Conservation (phyloP, 2,113 vertebrate genomes). For the Semicossyphus pulcher region DNA sequence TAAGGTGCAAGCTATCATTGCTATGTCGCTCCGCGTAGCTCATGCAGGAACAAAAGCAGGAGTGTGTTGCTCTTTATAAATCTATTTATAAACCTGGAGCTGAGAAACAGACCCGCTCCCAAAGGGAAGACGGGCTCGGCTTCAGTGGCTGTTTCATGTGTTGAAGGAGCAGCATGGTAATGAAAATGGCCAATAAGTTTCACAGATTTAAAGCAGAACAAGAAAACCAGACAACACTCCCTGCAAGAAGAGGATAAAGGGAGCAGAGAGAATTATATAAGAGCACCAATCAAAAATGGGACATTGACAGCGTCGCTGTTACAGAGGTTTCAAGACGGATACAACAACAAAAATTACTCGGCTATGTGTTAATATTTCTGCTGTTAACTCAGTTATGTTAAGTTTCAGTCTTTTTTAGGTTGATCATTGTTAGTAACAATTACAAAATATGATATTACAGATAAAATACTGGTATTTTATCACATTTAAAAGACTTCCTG, state of each 20-base stretch:
- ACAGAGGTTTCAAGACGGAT: not conserved
- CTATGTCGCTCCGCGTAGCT: conserved; percentile 7
- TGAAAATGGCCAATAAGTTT: conserved; percentile 8
- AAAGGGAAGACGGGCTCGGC: conserved; percentile 30
- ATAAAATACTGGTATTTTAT: not conserved
- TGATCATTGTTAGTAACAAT: not conserved
- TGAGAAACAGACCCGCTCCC: conserved; percentile 57
- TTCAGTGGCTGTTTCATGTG: conserved; percentile 23
- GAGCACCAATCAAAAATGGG: conserved; percentile 11
- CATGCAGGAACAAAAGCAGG: conserved; percentile 35
- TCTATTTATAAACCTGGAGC: conserved; percentile 68
- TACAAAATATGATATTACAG: not conserved
- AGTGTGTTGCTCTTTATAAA: conserved; percentile 50
- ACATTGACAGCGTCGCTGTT: not conserved
- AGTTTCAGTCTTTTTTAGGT: not conserved
- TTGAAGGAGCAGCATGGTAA: not conserved
- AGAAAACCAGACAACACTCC: not conserved
- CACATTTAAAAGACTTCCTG: not conserved
- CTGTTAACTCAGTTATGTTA: not conserved
- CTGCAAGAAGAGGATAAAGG: not conserved
- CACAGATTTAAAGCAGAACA: not conserved
- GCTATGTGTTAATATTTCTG: not conserved
- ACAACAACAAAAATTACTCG: not conserved
- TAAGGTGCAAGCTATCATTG: not conserved
- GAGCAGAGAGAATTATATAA: conserved; percentile 2